Percentiles rank a stretch among this genome's conserved stretches.
These are phyloP conservation scores for Pachydiplax longipennis DNA, from an alignment of 2,888 invertebrate genomes.

Conservation along the genomic window DNA sequence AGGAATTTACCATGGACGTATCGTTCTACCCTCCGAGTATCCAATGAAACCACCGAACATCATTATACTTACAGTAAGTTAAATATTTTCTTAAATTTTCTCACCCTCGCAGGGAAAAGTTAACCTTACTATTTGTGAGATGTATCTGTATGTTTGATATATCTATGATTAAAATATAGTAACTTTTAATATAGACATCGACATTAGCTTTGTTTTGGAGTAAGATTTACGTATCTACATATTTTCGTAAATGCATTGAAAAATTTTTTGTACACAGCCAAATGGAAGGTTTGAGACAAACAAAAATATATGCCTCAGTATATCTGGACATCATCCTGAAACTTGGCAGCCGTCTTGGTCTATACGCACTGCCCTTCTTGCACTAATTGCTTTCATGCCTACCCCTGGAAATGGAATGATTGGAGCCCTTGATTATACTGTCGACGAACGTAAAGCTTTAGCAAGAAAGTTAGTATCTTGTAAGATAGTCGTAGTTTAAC, in stretches of 20 bases:
- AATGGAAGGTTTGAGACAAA: constrained; percentile 93
- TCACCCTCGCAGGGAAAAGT: not conserved
- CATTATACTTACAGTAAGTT: constrained; percentile 82
- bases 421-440: constrained; percentile 86
- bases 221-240: not conserved
- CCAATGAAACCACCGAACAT: constrained; percentile 98
- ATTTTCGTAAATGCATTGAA: no score
- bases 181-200: not conserved
- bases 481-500: no score
- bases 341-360: constrained; percentile 99
- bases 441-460: constrained; percentile 81
- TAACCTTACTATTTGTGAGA: no score
- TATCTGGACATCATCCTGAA: constrained; percentile 96
- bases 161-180: no score
- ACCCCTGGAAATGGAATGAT: constrained; percentile 89
- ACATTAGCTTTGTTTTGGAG: not conserved
- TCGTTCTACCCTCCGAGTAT: constrained; percentile 90
- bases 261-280: constrained; percentile 66
- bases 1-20: constrained; percentile 92
- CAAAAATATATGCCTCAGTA: constrained; percentile 94
- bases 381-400: constrained; percentile 94
- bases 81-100: not conserved
- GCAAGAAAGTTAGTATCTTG: constrained; percentile 72
- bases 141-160: no score
- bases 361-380: constrained; percentile 88